phyloP scores from a whole-genome alignment of 2,113 vertebrate genomes.

The Mobula birostris region DNA sequence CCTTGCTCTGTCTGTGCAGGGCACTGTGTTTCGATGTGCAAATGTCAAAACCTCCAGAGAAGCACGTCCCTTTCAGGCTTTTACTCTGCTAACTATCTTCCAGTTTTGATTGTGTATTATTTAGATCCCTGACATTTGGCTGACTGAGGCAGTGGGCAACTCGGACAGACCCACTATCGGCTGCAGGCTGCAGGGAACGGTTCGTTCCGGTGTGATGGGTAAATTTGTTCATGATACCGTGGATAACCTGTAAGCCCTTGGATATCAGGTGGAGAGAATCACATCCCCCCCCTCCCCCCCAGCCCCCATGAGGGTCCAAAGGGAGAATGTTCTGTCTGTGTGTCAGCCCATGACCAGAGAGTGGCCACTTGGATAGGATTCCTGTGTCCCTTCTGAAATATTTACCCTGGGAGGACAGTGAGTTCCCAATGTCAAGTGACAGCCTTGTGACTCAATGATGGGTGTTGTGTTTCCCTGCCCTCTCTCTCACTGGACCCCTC shows the following conservation, averaged over 20 bases:
- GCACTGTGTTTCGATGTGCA: neutral
- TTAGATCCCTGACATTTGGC: neutral
- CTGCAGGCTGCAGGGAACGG: neutral
- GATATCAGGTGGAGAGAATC: no score
- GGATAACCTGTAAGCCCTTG: neutral
- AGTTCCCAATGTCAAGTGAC: no score
- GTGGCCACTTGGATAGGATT: neutral
- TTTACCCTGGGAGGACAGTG: neutral
- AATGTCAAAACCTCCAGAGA: constrained; percentile 3
- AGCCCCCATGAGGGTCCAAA: neutral
- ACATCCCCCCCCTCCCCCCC: no score
- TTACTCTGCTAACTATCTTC: neutral
- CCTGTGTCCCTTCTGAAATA: neutral
- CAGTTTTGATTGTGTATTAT: neutral
- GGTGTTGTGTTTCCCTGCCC: neutral
- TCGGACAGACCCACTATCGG: neutral
- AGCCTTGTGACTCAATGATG: neutral
- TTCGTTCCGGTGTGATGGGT: neutral
- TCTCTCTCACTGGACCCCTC: neutral
- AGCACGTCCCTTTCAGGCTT: constrained; percentile 7
- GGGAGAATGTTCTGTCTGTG: neutral
- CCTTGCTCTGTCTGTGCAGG: neutral
- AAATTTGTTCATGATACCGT: neutral
- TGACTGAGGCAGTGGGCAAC: neutral
- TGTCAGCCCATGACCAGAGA: neutral